Evolutionary conservation across 2,797 vertebrate species (phyloP).

Genomic region (Pangasius djambal): DNA sequence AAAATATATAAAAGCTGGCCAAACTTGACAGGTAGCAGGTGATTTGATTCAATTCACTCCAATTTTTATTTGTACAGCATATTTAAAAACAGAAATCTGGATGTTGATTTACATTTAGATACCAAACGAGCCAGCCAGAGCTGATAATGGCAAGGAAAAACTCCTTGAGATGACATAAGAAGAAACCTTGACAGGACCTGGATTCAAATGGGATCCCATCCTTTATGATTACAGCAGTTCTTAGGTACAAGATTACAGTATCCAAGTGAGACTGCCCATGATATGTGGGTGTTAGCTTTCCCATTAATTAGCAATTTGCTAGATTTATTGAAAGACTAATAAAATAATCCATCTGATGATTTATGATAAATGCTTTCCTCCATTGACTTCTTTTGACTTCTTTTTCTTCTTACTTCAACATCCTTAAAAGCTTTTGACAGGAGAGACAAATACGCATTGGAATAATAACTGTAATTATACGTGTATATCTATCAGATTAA

Average conservation of each 20-base stretch:
- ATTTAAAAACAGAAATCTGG: neutral
- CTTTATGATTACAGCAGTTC: neutral
- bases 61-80: neutral
- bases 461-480: conserved; percentile 27
- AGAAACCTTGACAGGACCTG: neutral
- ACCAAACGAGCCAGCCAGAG: neutral
- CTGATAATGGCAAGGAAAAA: neutral
- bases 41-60: neutral
- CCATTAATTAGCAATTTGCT: neutral
- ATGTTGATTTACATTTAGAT: neutral
- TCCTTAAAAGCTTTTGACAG: conserved; percentile 10
- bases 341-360: neutral
- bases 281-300: conserved; percentile 5
- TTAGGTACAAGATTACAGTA: neutral
- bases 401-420: neutral
- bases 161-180: neutral
- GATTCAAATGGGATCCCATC: neutral
- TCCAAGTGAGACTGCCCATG: neutral
- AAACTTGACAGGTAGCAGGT: neutral
- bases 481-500: conserved; percentile 22
- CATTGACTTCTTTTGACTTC: neutral
- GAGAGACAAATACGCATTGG: neutral
- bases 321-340: conserved; percentile 15
- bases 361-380: conserved; percentile 1
- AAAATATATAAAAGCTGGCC: neutral